Evolutionary conservation across 2,888 invertebrate genomes (phyloP).

Genomic region (Tenthredo distinguenda): DNA sequence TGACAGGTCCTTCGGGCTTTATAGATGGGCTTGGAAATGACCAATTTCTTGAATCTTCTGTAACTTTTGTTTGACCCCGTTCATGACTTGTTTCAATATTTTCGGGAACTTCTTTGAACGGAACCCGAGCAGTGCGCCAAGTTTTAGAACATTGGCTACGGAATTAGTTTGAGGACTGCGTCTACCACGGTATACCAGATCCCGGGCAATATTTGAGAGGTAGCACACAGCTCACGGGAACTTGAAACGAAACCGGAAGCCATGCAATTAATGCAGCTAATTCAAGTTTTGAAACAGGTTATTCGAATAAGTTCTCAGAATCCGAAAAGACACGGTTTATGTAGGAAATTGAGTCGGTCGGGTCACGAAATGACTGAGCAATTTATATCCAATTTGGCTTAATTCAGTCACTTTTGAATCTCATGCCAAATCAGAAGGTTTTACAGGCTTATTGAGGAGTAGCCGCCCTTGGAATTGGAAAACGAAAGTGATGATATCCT

Average conservation of each 20-base stretch:
- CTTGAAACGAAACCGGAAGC: constrained; percentile 30
- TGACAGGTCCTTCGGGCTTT: neutral
- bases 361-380: neutral
- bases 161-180: neutral
- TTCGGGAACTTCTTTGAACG: neutral
- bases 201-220: neutral
- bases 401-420: neutral
- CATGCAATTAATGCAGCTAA: neutral
- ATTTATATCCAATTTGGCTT: neutral
- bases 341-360: neutral
- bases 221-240: neutral
- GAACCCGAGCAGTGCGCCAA: neutral
- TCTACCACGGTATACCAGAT: neutral
- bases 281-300: constrained; percentile 19
- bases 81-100: neutral
- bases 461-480: neutral
- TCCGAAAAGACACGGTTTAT: neutral
- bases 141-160: constrained; percentile 3
- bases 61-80: neutral
- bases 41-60: neutral
- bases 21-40: neutral
- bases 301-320: neutral
- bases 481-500: neutral
- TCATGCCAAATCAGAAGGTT: neutral
- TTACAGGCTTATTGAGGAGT: neutral